Conservation (phyloP, 2,797 vertebrate genomes). For the Enteromius unitaeniatus region DNA sequence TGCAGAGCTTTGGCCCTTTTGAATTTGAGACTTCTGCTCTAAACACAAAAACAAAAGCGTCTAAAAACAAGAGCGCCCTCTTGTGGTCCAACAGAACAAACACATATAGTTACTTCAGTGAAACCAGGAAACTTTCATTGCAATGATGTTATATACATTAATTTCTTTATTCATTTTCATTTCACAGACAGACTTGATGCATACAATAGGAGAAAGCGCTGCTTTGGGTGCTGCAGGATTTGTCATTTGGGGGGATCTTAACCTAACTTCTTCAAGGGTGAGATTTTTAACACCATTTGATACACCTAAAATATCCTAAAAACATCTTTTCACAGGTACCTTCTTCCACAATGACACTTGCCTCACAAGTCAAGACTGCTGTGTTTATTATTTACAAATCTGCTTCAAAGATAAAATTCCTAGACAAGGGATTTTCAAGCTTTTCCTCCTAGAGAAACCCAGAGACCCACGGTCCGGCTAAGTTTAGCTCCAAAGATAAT, state of each 20-base stretch:
- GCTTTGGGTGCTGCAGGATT: slow-evolving; percentile 82
- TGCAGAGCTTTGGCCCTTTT: no score
- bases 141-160: neutral
- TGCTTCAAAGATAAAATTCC: neutral
- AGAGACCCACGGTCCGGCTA: neutral
- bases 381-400: neutral
- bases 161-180: slow-evolving; percentile 39
- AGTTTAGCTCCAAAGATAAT: neutral
- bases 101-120: neutral
- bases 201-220: slow-evolving; percentile 81
- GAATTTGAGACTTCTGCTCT: neutral
- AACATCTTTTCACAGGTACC: neutral
- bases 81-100: slow-evolving; percentile 43
- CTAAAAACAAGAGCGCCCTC: slow-evolving; percentile 44
- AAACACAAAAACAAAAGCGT: neutral
- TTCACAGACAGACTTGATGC: slow-evolving; percentile 81
- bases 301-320: neutral
- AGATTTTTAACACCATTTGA: slow-evolving; percentile 45
- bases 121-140: neutral
- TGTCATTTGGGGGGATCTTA: slow-evolving; percentile 83
- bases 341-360: neutral
- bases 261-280: slow-evolving; percentile 83
- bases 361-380: neutral
- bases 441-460: neutral
- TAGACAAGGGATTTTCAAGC: neutral